phyloP scores from a whole-genome alignment of 37 sponge, comb jelly and placozoan species.

The Mnemiopsis leidyi region DNA sequence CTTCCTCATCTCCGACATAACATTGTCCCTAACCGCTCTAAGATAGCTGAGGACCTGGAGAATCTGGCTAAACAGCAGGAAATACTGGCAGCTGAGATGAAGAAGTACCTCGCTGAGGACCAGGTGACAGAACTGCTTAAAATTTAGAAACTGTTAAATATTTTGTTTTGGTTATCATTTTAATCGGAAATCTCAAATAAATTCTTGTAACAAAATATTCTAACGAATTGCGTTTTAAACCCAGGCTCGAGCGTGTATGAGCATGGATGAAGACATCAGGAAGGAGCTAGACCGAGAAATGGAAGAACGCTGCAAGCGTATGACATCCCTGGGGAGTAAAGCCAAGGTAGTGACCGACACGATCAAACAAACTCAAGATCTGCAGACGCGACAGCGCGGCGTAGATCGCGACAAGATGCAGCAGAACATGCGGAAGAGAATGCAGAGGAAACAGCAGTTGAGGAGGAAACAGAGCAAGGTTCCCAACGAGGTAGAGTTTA shows the following conservation, averaged over 20 bases:
- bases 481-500: too few relatives aligned
- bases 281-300: conserved; percentile 18
- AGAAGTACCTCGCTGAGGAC: conserved; percentile 39
- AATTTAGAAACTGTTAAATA: too few relatives aligned
- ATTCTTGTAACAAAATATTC: too few relatives aligned
- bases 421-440: conserved; percentile 1
- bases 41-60: conserved; percentile 41
- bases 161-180: too few relatives aligned
- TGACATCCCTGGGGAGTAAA: neutral
- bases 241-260: neutral
- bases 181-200: too few relatives aligned
- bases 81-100: conserved; percentile 41
- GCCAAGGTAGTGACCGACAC: neutral
- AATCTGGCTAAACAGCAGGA: conserved; percentile 11
- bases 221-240: too few relatives aligned
- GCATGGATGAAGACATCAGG: neutral
- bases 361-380: neutral
- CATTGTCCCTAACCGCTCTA: neutral
- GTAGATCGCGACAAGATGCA: neutral
- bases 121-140: too few relatives aligned
- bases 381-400: neutral
- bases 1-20: conserved; percentile 14
- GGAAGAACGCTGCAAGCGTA: neutral
- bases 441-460: neutral
- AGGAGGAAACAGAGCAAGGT: neutral